These are phyloP conservation scores for Gymnoscopelus braueri DNA, from an alignment of 2,797 vertebrate species.

Conservation along the genomic window DNA sequence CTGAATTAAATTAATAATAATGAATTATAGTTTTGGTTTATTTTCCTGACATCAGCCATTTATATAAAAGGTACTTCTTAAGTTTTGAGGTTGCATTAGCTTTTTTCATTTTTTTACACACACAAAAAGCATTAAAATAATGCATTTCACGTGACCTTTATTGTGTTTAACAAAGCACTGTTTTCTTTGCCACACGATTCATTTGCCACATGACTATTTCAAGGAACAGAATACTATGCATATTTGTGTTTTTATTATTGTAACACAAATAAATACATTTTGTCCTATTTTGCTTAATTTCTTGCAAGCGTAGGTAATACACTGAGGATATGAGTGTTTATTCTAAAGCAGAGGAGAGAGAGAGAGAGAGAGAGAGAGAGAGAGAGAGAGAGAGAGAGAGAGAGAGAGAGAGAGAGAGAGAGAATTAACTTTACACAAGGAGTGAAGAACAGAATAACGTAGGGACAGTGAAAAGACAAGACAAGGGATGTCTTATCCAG, in stretches of 20 bases:
- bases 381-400: too few species aligned
- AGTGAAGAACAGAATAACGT: neutral
- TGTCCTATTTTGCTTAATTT: constrained; percentile 46
- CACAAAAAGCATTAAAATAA: constrained; percentile 25
- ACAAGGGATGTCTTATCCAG: neutral
- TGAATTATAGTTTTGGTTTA: constrained; percentile 56
- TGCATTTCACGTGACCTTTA: constrained; percentile 60
- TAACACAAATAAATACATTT: constrained; percentile 79
- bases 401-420: too few species aligned
- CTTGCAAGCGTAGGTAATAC: constrained; percentile 17
- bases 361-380: neutral
- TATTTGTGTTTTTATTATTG: constrained; percentile 74
- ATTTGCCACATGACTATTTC: constrained; percentile 55
- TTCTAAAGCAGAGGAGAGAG: neutral
- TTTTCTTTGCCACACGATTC: constrained; percentile 57
- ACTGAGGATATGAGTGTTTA: neutral
- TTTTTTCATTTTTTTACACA: constrained; percentile 47
- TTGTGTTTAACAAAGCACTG: constrained; percentile 62
- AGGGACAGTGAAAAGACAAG: neutral
- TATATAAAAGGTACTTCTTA: constrained; percentile 45
- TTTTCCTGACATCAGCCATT: constrained; percentile 50
- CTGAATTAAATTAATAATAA: constrained; percentile 47
- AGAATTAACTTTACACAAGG: too few species aligned
- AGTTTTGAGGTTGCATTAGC: constrained; percentile 43
- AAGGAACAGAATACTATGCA: constrained; percentile 68